Base-by-base conservation (phyloP, 2,888 invertebrate genomes). In the Scaptomyza cyrtandrae region DNA sequence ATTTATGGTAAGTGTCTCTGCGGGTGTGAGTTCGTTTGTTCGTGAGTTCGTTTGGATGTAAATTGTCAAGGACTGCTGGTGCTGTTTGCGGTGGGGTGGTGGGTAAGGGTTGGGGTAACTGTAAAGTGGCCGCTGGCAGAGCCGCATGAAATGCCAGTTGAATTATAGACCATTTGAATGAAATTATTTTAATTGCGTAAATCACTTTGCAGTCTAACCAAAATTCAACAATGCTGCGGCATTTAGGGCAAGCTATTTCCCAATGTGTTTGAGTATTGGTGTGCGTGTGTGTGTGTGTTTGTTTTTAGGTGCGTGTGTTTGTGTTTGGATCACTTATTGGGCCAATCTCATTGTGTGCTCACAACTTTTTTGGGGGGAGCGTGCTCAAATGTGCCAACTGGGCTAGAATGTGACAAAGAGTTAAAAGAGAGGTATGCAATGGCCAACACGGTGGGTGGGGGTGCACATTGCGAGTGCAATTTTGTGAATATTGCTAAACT, bases 101-200 rank as follows among this genome's bases (percentile, higher is more conserved):
- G 70, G 65, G 71, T 67, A 11, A 49, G 24, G n/a, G 31, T 1
- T 10, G 33, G 45, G 45, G 41, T 54, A 67, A 57, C 46, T 52
- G 56, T 16, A 75, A 78, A 72, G 69, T 68, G 71, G 75, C 67
- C 65, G 64, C 56, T 60, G 75, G 75, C 79, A 71, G 68, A 62
- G 79, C 80, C 68, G 61, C 71, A 68, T 61, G 70, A 83, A 88
- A 88, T 86, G 75, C 86, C 75, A 86, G 78, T 73, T 86, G 84
- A 85, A 85, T 85, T 85, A 88, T 86, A 80, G 81, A 80, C 76
- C 78, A 85, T 86, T 85, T 86, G 87, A 86, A 81, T 78, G 81
- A 85, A 88, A 85, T 85, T 88, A 85, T 85, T 85, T 85, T 88
- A 85, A 85, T 85, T 85, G 88, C 85, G 88, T 85, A 85, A 88